Conservation (phyloP, 2,113 vertebrate species). For the Neogobius melanostomus region DNA sequence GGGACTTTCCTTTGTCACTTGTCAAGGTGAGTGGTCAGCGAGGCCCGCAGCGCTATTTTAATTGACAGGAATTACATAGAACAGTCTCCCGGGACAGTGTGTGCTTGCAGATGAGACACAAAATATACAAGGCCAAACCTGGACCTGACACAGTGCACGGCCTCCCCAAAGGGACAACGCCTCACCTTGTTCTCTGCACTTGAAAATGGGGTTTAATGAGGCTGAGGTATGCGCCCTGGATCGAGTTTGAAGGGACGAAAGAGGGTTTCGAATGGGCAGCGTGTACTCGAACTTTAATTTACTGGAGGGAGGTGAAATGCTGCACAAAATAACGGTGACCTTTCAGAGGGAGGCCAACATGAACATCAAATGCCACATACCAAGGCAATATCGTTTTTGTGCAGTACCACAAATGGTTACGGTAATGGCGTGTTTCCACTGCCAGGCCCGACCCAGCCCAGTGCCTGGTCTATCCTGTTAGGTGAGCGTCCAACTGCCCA, state of each 20-base stretch:
- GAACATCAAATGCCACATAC: neutral
- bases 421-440: too few species aligned
- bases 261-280: slow-evolving; percentile 3
- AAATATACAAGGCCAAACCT: slow-evolving; percentile 19
- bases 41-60: slow-evolving; percentile 28
- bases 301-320: slow-evolving; percentile 6
- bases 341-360: neutral
- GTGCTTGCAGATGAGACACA: slow-evolving; percentile 24
- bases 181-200: slow-evolving; percentile 11
- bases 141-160: slow-evolving; percentile 19
- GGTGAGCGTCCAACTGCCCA: too few species aligned
- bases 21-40: slow-evolving; percentile 17
- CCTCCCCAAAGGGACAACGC: slow-evolving; percentile 29
- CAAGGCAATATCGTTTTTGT: too few species aligned
- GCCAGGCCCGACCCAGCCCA: too few species aligned
- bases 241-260: slow-evolving; percentile 6
- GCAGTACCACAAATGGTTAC: too few species aligned
- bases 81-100: slow-evolving; percentile 31
- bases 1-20: neutral
- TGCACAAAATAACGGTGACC: neutral
- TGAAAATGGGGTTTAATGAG: slow-evolving; percentile 19
- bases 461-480: too few species aligned
- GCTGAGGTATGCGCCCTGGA: slow-evolving; percentile 14
- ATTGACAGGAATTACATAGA: slow-evolving; percentile 53
- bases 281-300: slow-evolving; percentile 4